These are phyloP conservation scores for Xenopus borealis DNA, from an alignment of 2,113 vertebrate species.

Conservation along the genomic window DNA sequence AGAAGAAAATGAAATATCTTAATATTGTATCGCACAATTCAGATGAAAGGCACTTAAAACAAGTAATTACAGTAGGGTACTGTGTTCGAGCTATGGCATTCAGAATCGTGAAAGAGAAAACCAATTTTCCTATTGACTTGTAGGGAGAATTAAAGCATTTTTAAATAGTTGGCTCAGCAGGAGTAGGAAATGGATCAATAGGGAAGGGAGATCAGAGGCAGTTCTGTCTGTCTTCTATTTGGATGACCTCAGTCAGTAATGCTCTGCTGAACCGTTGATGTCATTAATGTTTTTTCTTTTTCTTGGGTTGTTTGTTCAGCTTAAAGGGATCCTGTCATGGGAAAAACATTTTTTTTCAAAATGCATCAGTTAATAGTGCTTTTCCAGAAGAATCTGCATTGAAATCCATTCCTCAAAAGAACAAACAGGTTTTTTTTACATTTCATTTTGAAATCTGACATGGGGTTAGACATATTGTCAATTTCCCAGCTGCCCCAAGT, in stretches of 20 bases:
- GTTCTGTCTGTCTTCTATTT: slow-evolving; percentile 61
- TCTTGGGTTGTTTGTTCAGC: slow-evolving; percentile 33
- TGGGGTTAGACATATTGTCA: no score
- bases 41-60: neutral
- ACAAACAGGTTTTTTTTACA: no score
- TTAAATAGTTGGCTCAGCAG: slow-evolving; percentile 77
- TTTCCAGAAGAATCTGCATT: no score
- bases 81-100: slow-evolving; percentile 49
- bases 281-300: slow-evolving; percentile 68
- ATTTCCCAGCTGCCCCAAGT: no score
- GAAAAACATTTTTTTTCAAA: no score
- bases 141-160: slow-evolving; percentile 74
- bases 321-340: no score
- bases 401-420: no score
- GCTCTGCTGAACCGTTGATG: slow-evolving; percentile 69
- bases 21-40: no score
- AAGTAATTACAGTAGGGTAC: neutral
- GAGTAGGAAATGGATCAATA: slow-evolving; percentile 68
- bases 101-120: slow-evolving; percentile 58
- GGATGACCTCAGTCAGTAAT: slow-evolving; percentile 71
- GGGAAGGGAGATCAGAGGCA: slow-evolving; percentile 65
- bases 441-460: no score
- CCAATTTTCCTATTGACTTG: slow-evolving; percentile 65
- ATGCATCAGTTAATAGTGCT: no score
- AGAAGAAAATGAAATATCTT: no score